A percentile compares a stretch with the other conserved stretches of the same genome.
Conservation (phyloP, 2,797 vertebrate species). For the Chrysocyon brachyurus region DNA sequence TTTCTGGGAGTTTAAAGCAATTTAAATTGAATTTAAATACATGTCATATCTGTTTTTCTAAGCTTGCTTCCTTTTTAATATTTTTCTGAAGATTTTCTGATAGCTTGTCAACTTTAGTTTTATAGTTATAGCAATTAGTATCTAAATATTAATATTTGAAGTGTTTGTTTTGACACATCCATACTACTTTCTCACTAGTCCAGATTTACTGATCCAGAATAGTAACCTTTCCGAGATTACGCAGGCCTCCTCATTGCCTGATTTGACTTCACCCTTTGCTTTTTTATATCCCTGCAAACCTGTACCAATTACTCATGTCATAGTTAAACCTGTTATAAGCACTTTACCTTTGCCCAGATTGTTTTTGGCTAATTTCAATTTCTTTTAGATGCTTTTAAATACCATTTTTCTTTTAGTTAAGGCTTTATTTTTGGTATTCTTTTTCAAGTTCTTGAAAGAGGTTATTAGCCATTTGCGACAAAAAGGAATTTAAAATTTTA, state of each 20-base stretch:
- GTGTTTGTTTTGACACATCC: background rate
- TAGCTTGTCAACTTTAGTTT: background rate
- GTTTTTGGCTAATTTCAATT: background rate
- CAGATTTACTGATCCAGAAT: background rate
- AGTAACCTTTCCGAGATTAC: background rate
- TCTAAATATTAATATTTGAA: background rate
- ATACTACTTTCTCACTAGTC: background rate
- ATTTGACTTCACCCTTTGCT: background rate
- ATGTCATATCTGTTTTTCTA: background rate
- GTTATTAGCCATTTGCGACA: background rate
- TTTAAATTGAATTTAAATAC: constrained; percentile 38
- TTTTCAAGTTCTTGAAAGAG: constrained; percentile 21
- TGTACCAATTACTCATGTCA: background rate
- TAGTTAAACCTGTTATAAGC: background rate
- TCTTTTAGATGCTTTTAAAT: background rate
- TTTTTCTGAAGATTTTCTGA: background rate
- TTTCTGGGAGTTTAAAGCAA: background rate
- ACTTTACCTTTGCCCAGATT: background rate
- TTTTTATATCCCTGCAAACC: background rate
- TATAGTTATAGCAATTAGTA: constrained; percentile 16
- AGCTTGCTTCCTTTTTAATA: background rate
- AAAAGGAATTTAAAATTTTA: constrained; percentile 14
- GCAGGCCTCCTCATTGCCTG: background rate
- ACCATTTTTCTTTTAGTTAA: background rate
- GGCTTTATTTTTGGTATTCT: background rate